Evolutionary conservation across 2,113 vertebrate genomes (phyloP), one percentile per base, ranked within the genome.

Genomic region (Blennius ocellaris): DNA sequence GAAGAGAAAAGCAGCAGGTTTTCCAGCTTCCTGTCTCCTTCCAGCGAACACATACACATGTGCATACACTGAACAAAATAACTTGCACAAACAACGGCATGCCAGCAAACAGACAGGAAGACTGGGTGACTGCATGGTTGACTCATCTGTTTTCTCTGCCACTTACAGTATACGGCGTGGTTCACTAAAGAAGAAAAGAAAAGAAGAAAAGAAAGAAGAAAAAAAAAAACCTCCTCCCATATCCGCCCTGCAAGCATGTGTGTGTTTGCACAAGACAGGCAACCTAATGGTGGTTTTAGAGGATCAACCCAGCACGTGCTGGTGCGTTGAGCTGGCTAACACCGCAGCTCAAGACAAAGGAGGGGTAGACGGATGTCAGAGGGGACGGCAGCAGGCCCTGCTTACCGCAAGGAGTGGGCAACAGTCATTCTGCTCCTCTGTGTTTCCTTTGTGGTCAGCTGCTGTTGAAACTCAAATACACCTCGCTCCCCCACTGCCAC

Each of bases 81-180:
- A 50, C 16, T 57, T 60, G 37, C 69, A 81, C 69, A 85, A 76
- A 83, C 78, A 81, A 63, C 67, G 63, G 30, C 68, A 58, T 62
- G 56, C 51, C 10, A 11, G 58, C 62, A 76, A 78, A 82, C 76
- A 71, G 81, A 89, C 82, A 86, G 72, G 88, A 91, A 92, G 89
- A 81, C 73, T 69, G 37, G 47, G 79, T 90, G 90, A 91, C 82
- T 89, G 69, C 81, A 85, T 61, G 58, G 67, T 85, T 94, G 93
- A 94, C 90, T 94, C 93, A 94, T 89, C 77, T 92, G 90, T 93
- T 90, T 92, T 90, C 82, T 91, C 83, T 84, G 73, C 84, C 83
- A 61, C 80, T 84, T 57, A 77, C 84, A 83, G 61, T 73, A 57
- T 73, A 41, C 69, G 63, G 63, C 65, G 85, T 12, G 76, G 73